Evolutionary conservation across 2,113 vertebrate genomes (phyloP).

Genomic region (Azemiops feae): DNA sequence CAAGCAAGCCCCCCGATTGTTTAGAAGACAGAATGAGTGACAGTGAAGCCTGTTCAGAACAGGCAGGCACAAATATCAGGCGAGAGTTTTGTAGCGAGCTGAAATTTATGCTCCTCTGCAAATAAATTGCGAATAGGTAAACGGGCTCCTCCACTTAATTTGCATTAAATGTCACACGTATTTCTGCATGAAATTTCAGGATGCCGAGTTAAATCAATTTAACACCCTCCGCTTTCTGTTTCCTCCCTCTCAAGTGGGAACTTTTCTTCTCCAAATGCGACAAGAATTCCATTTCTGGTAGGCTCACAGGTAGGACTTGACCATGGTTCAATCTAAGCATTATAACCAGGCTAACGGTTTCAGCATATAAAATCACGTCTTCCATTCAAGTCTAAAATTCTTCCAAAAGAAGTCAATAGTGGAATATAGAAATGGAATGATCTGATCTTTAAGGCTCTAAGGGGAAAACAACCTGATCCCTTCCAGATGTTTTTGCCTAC

Average conservation of each 20-base stretch:
- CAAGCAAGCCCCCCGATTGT: fast-evolving
- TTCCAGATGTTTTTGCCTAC: background rate
- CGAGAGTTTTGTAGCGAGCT: background rate
- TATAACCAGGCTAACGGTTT: background rate
- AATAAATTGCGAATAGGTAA: background rate
- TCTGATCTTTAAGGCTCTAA: background rate
- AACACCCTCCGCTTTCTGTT: background rate
- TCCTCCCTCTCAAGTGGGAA: background rate
- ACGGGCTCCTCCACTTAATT: background rate
- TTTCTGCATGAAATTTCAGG: background rate
- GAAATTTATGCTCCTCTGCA: background rate
- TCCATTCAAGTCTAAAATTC: background rate
- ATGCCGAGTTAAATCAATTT: background rate
- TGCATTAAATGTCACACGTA: slow-evolving; percentile 25
- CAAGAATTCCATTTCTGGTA: background rate
- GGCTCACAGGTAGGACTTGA: background rate
- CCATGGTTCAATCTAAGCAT: background rate
- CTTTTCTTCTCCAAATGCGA: background rate
- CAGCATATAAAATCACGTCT: background rate
- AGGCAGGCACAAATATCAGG: background rate
- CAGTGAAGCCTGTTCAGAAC: no score
- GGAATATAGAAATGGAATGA: background rate
- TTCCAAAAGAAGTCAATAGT: background rate
- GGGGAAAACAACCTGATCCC: background rate
- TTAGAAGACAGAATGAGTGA: background rate